These are phyloP conservation scores for Felis chaus DNA, from an alignment of 2,113 vertebrate species.

Conservation along the genomic window DNA sequence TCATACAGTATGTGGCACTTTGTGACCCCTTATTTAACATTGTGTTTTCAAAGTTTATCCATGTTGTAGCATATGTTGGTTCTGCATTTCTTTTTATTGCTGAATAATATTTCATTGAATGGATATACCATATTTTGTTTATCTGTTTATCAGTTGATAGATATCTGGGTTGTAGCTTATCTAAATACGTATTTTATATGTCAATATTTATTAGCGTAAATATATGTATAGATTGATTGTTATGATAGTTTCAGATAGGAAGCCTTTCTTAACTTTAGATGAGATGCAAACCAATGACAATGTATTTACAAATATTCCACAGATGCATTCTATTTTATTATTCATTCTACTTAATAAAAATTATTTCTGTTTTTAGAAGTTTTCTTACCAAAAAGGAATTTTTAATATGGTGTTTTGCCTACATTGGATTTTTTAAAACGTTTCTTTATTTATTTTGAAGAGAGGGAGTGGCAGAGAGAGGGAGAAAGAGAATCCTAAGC, in stretches of 20 bases:
- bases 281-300: background rate
- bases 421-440: too few relatives aligned
- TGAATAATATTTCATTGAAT: constrained; percentile 1
- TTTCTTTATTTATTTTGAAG: too few relatives aligned
- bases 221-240: background rate
- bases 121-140: background rate
- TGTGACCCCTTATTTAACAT: background rate
- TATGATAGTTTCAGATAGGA: background rate
- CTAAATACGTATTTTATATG: background rate
- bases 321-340: background rate
- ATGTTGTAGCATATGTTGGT: background rate
- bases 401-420: background rate
- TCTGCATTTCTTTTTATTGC: background rate
- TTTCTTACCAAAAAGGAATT: background rate
- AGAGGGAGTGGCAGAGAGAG: too few relatives aligned
- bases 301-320: constrained; percentile 4
- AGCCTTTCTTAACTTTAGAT: background rate
- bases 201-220: background rate
- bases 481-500: too few relatives aligned
- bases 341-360: background rate
- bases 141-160: background rate
- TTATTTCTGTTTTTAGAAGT: background rate
- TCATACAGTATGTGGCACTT: background rate
- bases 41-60: background rate
- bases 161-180: background rate